phyloP scores from a whole-genome alignment of 2,113 vertebrate genomes.

The Pangasianodon hypophthalmus region DNA sequence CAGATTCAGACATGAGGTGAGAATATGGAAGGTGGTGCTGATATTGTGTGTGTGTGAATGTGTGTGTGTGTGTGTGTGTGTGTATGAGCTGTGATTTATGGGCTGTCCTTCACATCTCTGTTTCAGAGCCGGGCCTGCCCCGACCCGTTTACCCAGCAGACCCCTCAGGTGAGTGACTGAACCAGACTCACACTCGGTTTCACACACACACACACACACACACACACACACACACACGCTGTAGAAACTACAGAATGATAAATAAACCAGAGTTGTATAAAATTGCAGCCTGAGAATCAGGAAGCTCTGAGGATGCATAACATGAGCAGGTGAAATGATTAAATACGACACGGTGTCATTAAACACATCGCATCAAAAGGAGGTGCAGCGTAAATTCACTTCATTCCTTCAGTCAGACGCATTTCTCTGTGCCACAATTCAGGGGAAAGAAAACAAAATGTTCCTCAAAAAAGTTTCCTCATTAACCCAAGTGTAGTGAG shows the following conservation, averaged over 20 bases:
- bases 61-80: constrained; percentile 41
- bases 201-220: not conserved
- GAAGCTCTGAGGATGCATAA: not conserved
- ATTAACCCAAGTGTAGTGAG: not conserved
- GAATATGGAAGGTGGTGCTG: not conserved
- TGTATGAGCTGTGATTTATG: constrained; percentile 44
- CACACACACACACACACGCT: not conserved
- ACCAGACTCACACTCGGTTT: not conserved
- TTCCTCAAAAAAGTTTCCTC: not conserved
- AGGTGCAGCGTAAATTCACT: not conserved
- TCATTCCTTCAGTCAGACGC: not conserved
- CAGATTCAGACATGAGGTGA: not conserved
- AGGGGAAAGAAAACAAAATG: not conserved
- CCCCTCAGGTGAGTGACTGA: constrained; percentile 84
- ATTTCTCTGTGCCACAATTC: not conserved
- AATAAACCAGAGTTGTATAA: not conserved
- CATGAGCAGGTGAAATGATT: not conserved
- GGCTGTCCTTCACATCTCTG: constrained; percentile 52
- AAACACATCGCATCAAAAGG: not conserved
- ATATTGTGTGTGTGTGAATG: constrained; percentile 3
- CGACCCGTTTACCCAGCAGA: constrained; percentile 87
- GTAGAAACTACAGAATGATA: not conserved
- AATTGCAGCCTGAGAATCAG: not conserved
- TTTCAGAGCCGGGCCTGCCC: constrained; percentile 88
- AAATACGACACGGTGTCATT: not conserved